These are phyloP conservation scores for Scyliorhinus canicula DNA, from an alignment of 2,797 vertebrate genomes.

Conservation along the genomic window DNA sequence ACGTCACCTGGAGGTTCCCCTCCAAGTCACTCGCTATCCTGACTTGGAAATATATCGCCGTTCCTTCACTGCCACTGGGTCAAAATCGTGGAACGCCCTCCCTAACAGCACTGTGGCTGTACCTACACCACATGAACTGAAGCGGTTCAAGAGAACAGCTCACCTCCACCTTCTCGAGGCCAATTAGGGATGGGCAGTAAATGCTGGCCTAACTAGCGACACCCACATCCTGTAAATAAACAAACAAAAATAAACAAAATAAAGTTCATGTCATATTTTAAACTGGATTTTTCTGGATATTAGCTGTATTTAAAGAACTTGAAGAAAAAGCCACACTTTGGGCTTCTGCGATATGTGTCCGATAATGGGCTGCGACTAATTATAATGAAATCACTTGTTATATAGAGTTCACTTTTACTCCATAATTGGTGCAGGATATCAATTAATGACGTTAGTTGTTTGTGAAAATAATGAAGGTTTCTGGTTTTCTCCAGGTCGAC, in stretches of 20 bases:
- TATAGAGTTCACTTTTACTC: background rate
- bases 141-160: too few relatives aligned
- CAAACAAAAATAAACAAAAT: background rate
- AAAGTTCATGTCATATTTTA: background rate
- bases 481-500: constrained; percentile 68
- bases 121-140: too few relatives aligned
- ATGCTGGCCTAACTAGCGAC: too few relatives aligned
- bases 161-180: too few relatives aligned
- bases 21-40: too few relatives aligned
- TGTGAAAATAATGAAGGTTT: constrained; percentile 21
- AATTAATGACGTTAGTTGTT: background rate
- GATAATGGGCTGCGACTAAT: background rate
- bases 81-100: too few relatives aligned
- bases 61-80: too few relatives aligned
- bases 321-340: background rate
- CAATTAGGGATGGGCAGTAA: too few relatives aligned
- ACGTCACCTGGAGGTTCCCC: too few relatives aligned
- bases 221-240: too few relatives aligned
- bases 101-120: too few relatives aligned
- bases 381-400: background rate
- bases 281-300: background rate
- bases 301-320: background rate
- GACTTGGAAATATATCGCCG: too few relatives aligned
- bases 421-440: background rate
- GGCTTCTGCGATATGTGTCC: background rate